A percentile compares a stretch with the other conserved stretches of the same genome.
phyloP scores from a whole-genome alignment of 2,888 invertebrate genomes.

The Tryphoninae sp. region DNA sequence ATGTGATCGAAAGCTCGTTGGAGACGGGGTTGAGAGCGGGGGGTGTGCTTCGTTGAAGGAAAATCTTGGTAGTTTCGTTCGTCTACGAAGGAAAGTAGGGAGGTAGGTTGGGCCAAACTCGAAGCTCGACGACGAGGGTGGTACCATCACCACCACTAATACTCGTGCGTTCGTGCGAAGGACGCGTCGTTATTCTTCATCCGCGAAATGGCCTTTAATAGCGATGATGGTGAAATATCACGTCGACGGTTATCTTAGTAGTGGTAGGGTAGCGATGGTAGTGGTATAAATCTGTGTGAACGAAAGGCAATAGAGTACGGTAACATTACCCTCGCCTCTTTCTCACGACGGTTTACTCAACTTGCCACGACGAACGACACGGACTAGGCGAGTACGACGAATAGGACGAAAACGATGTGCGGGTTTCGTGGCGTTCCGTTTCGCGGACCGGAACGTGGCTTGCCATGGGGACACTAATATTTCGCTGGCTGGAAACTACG shows the following conservation, averaged over 20 bases:
- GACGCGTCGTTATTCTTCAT: slow-evolving; percentile 77
- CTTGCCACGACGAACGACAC: slow-evolving; percentile 18
- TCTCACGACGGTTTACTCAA: slow-evolving; percentile 14
- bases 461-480: slow-evolving; percentile 66
- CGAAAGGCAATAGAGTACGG: slow-evolving; percentile 15
- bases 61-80: neutral
- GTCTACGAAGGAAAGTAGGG: slow-evolving; percentile 16
- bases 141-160: slow-evolving; percentile 20
- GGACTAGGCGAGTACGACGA: slow-evolving; percentile 14
- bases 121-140: slow-evolving; percentile 10
- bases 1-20: slow-evolving; percentile 10
- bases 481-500: slow-evolving; percentile 64
- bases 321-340: slow-evolving; percentile 16
- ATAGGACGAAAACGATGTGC: slow-evolving; percentile 2
- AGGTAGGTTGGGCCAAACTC: neutral
- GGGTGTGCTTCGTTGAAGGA: neutral
- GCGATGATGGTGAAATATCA: slow-evolving; percentile 78
- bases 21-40: neutral
- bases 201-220: slow-evolving; percentile 76
- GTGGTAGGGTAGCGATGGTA: slow-evolving; percentile 1
- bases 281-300: slow-evolving; percentile 25
- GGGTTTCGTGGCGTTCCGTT: neutral
- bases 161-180: slow-evolving; percentile 68
- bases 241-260: slow-evolving; percentile 58
- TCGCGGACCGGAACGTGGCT: neutral